Evolutionary conservation across 2,113 vertebrate genomes (phyloP).

Genomic region (Nothocercus nigrocapillus): DNA sequence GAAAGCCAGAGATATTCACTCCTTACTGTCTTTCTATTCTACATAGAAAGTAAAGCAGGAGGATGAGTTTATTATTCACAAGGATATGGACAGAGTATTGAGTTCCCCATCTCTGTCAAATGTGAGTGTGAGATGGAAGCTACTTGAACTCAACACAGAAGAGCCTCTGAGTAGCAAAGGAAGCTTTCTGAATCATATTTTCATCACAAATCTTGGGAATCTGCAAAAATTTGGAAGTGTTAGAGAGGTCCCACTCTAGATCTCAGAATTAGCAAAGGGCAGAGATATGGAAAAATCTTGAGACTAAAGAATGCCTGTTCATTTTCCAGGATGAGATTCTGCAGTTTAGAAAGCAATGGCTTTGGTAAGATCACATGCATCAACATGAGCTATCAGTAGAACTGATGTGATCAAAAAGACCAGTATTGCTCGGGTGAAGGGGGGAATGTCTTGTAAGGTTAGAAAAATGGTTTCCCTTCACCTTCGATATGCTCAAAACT

Average conservation of each 20-base stretch:
- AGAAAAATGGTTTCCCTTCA: neutral
- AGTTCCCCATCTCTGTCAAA: neutral
- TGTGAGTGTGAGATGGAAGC: accelerated
- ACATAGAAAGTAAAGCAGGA: neutral
- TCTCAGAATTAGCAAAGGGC: neutral
- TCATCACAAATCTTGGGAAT: neutral
- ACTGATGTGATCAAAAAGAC: too few relatives aligned
- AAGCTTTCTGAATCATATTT: neutral
- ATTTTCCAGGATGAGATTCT: neutral
- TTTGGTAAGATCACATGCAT: neutral
- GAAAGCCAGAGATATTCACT: neutral
- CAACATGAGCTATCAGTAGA: neutral
- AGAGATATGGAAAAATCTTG: neutral
- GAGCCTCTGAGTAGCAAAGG: neutral
- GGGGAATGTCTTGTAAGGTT: neutral
- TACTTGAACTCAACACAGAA: neutral
- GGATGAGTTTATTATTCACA: neutral
- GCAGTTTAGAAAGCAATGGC: neutral
- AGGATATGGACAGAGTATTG: neutral
- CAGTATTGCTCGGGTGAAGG: too few relatives aligned
- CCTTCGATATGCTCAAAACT: neutral
- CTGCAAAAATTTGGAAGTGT: neutral
- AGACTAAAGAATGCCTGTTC: neutral
- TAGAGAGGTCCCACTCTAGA: neutral
- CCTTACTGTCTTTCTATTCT: neutral